phyloP scores from a whole-genome alignment of 2,888 invertebrate species.

The Piscicola geometra region DNA sequence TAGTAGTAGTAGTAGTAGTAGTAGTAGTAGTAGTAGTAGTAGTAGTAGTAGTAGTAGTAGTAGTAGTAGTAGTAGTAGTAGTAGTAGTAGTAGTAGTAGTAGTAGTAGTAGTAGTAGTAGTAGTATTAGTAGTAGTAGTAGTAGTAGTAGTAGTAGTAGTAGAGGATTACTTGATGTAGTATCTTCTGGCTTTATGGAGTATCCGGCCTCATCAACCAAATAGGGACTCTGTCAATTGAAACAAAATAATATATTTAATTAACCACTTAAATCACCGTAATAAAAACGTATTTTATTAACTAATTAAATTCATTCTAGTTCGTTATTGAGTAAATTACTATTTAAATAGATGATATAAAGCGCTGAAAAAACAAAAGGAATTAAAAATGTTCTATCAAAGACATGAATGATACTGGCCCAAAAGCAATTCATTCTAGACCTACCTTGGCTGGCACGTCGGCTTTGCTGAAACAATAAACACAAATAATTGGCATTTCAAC shows the following conservation, averaged over 20 bases:
- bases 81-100: slow-evolving; percentile 32
- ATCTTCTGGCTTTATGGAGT: slow-evolving; percentile 74
- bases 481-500: neutral
- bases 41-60: slow-evolving; percentile 32
- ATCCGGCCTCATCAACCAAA: slow-evolving; percentile 83
- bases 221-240: slow-evolving; percentile 22
- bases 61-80: slow-evolving; percentile 32
- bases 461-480: slow-evolving; percentile 32
- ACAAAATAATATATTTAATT: slow-evolving; percentile 7
- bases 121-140: slow-evolving; percentile 26
- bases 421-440: slow-evolving; percentile 10
- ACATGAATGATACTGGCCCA: too few species aligned
- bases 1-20: too few species aligned
- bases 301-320: too few species aligned
- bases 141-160: too few species aligned
- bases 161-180: slow-evolving; percentile 6
- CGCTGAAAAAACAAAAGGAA: neutral
- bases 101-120: slow-evolving; percentile 32
- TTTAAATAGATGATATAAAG: too few species aligned
- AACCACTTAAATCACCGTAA: too few species aligned
- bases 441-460: slow-evolving; percentile 8
- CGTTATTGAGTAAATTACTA: too few species aligned
- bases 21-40: slow-evolving; percentile 31
- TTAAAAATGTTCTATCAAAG: too few species aligned
- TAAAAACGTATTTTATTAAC: too few species aligned